Evolutionary conservation across 2,113 vertebrate genomes (phyloP).

Genomic region (Cavia porcellus): DNA sequence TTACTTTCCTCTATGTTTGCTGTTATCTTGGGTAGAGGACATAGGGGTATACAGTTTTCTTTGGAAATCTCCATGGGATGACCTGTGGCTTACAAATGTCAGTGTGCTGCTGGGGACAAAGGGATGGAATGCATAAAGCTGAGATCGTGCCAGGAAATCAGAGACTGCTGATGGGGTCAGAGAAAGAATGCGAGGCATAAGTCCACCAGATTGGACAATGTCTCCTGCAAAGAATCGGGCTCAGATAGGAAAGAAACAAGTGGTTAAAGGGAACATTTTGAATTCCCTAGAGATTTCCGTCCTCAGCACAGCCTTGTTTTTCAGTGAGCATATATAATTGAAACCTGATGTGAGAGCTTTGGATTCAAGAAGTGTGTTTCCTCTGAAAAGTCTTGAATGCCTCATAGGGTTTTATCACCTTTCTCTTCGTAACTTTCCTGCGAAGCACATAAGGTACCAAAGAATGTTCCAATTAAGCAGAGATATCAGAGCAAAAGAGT

Average conservation of each 20-base stretch:
- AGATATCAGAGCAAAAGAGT: neutral
- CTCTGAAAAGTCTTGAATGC: neutral
- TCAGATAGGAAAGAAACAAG: conserved; percentile 22
- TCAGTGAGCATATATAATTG: conserved; percentile 32
- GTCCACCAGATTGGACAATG: neutral
- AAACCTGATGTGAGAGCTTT: neutral
- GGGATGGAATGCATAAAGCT: neutral
- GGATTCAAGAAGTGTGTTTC: conserved; percentile 11
- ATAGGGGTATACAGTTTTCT: neutral
- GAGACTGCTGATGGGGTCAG: neutral
- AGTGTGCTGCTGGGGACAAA: neutral
- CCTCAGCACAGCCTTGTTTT: neutral
- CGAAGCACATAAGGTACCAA: neutral
- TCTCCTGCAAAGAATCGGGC: conserved; percentile 32
- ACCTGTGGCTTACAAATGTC: neutral
- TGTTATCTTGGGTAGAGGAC: neutral
- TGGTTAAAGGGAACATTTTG: conserved; percentile 6
- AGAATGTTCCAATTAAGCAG: conserved; percentile 14
- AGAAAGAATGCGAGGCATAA: neutral
- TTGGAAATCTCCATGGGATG: neutral
- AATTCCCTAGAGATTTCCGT: conserved; percentile 48
- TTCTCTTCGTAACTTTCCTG: neutral
- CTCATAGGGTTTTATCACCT: neutral
- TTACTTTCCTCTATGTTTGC: neutral
- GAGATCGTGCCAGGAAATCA: conserved; percentile 23